Evolutionary conservation across 1,140 invertebrate genomes (phyloP), one percentile per base, ranked within the genome.

Genomic region (Hycleus phaleratus): DNA sequence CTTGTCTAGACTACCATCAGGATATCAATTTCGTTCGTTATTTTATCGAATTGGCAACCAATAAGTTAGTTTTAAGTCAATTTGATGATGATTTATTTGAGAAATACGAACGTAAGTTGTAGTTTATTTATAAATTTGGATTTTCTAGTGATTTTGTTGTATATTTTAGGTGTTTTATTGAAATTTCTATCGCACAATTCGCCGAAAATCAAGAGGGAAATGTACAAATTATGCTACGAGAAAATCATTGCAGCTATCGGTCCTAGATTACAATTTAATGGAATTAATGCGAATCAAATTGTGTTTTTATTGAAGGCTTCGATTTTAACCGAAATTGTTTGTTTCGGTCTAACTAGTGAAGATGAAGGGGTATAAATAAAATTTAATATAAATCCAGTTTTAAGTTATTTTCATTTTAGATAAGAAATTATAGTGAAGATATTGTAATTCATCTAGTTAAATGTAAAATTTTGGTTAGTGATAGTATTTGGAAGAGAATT

Each of bases 321-420:
- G 49, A 72, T 85, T 39, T 64, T 86, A 12, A 80, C 73, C n/a
- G 82, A 85, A 73, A 82, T 86, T 50, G 79, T 82, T 59, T 78
- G 77, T 65, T 77, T 83, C 63, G 84, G 84, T 46, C 60, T 81
- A 5, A 77, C 71, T 7, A 77, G 75, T 39, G 72, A 32, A 32
- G 32, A 32, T 32, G 4, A 32, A 32, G 32, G 3, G 32, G 32
- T 32, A 7, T 18, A 1, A 18, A 18, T 18, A 18, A 18, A 18
- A 18, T 18, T 18, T 18, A 1, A 1, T 18, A 18, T 18, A 18
- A 18, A 18, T 18, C 38, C 38, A 4, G n/a, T 24, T 54, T 38
- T 46, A 25, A 44, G 12, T 25, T 39, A 39, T 11, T 51, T 6
- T 24, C 25, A 56, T 72, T 71, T 38, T 65, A 83, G 81, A 75